Evolutionary conservation across 2,888 invertebrate genomes (phyloP), one percentile per base, ranked within the genome.

Genomic region (Cheilosia urbana): DNA sequence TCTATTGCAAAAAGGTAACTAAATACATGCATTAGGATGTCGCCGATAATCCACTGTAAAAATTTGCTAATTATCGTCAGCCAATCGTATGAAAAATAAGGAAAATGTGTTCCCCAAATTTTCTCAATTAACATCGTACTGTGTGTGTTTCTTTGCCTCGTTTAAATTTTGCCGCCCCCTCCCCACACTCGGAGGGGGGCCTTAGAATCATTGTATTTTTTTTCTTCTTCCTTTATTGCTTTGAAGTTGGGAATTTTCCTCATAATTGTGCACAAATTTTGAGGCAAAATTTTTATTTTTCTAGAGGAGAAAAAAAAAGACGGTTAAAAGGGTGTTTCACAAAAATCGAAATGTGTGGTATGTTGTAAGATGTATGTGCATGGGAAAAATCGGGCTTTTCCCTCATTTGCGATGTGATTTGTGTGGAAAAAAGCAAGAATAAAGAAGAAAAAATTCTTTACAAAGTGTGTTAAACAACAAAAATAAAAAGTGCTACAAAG

Each of bases 1-100:
- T 89, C 88, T 89, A 89, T 89, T 89, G 87, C 87, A 87, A 89
- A 89, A 89, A 89, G 89, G 89, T 89, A 88, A 87, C 81, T 88
- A 87, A 81, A 85, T 66, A 30, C 58, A 78, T 79, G 87, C 88
- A 65, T 88, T 79, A 87, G 75, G 84, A 85, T 88, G 51, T 83
- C 81, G 83, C 82, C 82, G 87, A 89, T 79, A 77, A 81, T 75
- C 69, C 72, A 76, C 71, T 83, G 87, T 81, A 80, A 82, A 87
- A 87, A 85, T 84, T 79, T 47, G n/a, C 21, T 40, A 68, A 68
- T 58, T 85, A 76, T 77, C 68, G 17, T 21, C 19, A 69, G 11
- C 51, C 30, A 75, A 57, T 81, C 40, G 45, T n/a, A 21, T 42
- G 58, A 57, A 85, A 76, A 81, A 66, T 62, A 53, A 13, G 42